phyloP scores from a whole-genome alignment of 2,888 invertebrate species.

The Oasisia sp. region DNA sequence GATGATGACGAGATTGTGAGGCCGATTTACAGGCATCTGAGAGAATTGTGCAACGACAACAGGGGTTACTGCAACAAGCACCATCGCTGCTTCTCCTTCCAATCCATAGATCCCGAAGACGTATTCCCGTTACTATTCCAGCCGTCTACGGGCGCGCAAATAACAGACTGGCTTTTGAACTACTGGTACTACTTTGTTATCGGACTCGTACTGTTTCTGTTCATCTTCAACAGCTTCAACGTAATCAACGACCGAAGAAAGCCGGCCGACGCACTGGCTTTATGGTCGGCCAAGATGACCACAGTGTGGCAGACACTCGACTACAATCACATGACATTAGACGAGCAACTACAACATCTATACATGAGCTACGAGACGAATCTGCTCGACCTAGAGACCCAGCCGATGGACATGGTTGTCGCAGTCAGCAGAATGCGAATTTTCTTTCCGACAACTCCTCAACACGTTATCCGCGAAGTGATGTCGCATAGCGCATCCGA shows the following conservation, averaged over 20 bases:
- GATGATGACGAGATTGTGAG: not conserved
- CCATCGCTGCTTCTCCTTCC: not conserved
- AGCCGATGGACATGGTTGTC: slow-evolving; percentile 1
- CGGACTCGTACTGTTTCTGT: not conserved
- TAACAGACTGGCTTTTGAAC: not conserved
- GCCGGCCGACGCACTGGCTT: not conserved
- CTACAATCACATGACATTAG: not conserved
- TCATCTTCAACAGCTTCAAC: not conserved
- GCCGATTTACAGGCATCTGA: not conserved
- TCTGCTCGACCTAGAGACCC: not conserved
- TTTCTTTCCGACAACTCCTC: not conserved
- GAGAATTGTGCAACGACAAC: not conserved
- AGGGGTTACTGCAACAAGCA: not conserved
- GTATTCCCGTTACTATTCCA: not conserved
- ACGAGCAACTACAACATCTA: not conserved
- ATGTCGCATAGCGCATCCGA: not conserved
- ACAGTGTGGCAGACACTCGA: not conserved
- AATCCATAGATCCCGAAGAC: not conserved
- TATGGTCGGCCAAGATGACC: not conserved
- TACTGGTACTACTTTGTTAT: not conserved
- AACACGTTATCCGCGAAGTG: not conserved
- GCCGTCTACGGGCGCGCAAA: not conserved
- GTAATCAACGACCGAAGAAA: not conserved
- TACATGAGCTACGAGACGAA: not conserved
- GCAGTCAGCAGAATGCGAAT: not conserved